phyloP scores from a whole-genome alignment of 2,113 vertebrate species.

The Isichthys henryi region DNA sequence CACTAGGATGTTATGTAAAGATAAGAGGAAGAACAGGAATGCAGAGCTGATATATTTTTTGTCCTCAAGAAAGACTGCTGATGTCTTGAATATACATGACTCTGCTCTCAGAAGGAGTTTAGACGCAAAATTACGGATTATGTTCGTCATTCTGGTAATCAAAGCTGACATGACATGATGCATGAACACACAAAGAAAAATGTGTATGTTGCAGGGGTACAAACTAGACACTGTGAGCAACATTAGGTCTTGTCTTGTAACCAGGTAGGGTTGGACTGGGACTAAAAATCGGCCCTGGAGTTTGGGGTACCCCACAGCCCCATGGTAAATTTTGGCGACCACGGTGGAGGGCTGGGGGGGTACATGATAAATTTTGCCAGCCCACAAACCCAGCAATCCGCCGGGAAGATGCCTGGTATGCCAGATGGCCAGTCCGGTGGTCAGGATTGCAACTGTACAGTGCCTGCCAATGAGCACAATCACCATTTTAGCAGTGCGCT shows the following conservation, averaged over 20 bases:
- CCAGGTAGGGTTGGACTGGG: not conserved
- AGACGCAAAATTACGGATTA: not conserved
- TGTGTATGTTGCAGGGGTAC: not conserved
- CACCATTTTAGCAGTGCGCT: not conserved
- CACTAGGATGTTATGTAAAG: conserved; percentile 14
- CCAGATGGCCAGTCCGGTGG: not conserved
- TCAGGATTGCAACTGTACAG: not conserved
- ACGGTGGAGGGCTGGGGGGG: not conserved
- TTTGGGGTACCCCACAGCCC: not conserved
- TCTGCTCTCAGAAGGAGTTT: not conserved
- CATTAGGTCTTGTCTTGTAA: not conserved
- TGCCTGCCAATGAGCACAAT: not conserved
- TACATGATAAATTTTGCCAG: not conserved
- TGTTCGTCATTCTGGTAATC: not conserved
- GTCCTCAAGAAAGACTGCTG: not conserved
- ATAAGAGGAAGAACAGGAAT: conserved; percentile 17
- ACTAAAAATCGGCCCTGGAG: not conserved
- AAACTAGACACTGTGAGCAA: not conserved
- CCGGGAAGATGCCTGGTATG: not conserved
- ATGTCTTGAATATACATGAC: not conserved
- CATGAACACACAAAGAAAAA: not conserved
- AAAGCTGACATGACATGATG: not conserved
- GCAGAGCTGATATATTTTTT: conserved; percentile 11
- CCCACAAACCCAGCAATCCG: not conserved
- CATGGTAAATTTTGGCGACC: not conserved